Percentiles rank a stretch among this genome's conserved stretches.
phyloP scores from a whole-genome alignment of 1,140 invertebrate species.

The Apocrypta bakeri region DNA sequence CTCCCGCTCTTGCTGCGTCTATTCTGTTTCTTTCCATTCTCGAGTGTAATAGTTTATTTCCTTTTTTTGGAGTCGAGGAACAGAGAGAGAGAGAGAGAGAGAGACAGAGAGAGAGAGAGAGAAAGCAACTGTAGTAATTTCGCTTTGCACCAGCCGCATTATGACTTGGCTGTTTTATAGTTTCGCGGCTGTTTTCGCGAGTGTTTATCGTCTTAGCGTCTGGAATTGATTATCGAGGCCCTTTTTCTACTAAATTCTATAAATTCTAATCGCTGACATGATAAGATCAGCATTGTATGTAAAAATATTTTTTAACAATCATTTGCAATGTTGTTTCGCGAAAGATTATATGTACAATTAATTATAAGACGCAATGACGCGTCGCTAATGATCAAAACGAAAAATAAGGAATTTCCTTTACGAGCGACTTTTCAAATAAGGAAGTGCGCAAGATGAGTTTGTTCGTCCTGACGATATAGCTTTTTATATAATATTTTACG shows the following conservation, averaged over 20 bases:
- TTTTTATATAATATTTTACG: background rate
- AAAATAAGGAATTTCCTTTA: background rate
- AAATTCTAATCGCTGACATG: background rate
- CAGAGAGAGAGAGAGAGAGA: too few relatives aligned
- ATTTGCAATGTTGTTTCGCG: background rate
- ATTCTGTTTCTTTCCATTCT: conserved; percentile 18
- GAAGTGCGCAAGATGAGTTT: background rate
- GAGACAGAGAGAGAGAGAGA: too few relatives aligned
- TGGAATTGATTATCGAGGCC: background rate
- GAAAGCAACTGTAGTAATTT: too few relatives aligned
- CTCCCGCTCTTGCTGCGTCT: conserved; percentile 32
- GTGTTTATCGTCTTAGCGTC: conserved; percentile 9
- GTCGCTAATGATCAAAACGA: background rate
- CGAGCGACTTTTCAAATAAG: background rate
- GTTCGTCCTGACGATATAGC: background rate
- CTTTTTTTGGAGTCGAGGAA: background rate
- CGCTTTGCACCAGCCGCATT: background rate
- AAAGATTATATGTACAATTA: conserved; percentile 1
- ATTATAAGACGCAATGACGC: background rate
- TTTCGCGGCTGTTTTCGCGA: conserved; percentile 6
- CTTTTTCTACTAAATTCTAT: too few relatives aligned
- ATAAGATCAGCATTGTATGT: too few relatives aligned
- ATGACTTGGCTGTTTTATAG: background rate
- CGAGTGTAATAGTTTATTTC: background rate
- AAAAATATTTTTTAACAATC: background rate